phyloP scores from a whole-genome alignment of 2,113 vertebrate genomes.

The Charina bottae region DNA sequence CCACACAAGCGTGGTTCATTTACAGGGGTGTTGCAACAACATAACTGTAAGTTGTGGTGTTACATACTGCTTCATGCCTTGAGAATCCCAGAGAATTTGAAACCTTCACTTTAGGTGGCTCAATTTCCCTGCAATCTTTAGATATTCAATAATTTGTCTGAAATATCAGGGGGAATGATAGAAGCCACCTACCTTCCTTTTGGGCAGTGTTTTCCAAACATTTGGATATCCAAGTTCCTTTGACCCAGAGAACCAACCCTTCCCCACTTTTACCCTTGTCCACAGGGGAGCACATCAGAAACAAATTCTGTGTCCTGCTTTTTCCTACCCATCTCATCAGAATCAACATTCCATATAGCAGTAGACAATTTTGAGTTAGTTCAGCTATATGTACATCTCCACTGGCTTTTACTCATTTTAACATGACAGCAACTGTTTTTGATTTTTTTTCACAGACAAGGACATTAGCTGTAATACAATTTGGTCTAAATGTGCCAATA shows the following conservation, averaged over 20 bases:
- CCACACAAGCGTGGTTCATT: background rate
- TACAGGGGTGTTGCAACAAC: background rate
- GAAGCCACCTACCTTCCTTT: background rate
- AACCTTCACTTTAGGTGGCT: background rate
- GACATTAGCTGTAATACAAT: slow-evolving; percentile 49
- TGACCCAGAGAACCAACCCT: background rate
- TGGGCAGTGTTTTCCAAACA: background rate
- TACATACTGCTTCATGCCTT: background rate
- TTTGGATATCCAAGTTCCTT: background rate
- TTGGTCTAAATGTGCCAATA: slow-evolving; percentile 54
- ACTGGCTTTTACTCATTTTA: background rate
- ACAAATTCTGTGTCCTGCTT: background rate
- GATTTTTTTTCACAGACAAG: background rate
- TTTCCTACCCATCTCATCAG: background rate
- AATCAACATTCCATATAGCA: background rate
- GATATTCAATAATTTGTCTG: background rate
- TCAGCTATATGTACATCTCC: background rate
- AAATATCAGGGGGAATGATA: background rate
- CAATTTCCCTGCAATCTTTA: background rate
- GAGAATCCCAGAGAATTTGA: background rate
- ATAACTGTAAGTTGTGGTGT: background rate
- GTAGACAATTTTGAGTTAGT: too few species aligned
- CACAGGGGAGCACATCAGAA: background rate
- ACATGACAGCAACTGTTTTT: background rate
- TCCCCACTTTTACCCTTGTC: background rate